Conservation (phyloP, 2,888 invertebrate species). For the Sphaerophoria rueppellii region DNA sequence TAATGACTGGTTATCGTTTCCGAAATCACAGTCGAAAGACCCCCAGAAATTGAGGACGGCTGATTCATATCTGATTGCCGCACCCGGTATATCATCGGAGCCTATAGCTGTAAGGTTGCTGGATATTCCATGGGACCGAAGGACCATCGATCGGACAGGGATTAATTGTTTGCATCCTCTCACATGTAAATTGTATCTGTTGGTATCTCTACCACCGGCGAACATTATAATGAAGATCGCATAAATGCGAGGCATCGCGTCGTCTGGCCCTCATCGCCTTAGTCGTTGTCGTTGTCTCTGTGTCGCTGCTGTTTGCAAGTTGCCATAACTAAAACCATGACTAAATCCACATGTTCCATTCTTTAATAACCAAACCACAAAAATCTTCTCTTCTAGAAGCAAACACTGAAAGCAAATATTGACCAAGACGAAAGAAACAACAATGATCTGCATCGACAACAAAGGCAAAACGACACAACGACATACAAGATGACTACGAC, state of each 20-base stretch:
- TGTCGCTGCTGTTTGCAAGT: conserved; percentile 13
- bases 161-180: conserved; percentile 73
- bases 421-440: conserved; percentile 25
- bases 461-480: conserved; percentile 66
- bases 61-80: conserved; percentile 35
- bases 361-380: conserved; percentile 63
- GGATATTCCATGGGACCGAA: conserved; percentile 18
- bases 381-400: conserved; percentile 61
- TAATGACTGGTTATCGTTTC: conserved; percentile 68
- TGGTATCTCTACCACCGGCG: conserved; percentile 34
- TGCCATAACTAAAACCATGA: conserved; percentile 55
- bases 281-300: not conserved
- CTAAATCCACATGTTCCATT: conserved; percentile 69
- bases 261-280: too few relatives aligned
- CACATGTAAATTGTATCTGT: conserved; percentile 65
- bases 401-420: conserved; percentile 56
- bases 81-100: conserved; percentile 30
- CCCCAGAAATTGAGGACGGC: conserved; percentile 13
- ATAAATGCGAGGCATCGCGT: conserved; percentile 52
- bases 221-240: conserved; percentile 59
- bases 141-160: conserved; percentile 56
- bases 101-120: conserved; percentile 7
- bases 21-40: conserved; percentile 50
- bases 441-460: conserved; percentile 52
- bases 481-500: conserved; percentile 53